Conservation (phyloP, 2,797 vertebrate genomes). For the Catostomus latipinnis region DNA sequence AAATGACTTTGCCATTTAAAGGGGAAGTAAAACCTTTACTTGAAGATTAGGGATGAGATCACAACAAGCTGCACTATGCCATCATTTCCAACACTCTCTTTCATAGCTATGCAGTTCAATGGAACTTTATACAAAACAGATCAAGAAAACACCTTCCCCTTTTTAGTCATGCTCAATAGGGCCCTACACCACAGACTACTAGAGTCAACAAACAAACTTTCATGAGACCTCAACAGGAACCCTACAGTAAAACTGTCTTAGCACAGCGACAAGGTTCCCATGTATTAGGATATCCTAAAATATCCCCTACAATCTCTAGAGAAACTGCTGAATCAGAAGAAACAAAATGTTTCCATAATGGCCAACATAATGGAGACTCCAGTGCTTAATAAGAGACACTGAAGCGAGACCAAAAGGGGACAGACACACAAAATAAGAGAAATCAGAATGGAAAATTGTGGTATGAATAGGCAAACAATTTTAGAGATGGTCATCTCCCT, state of each 20-base stretch:
- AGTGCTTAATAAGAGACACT: constrained; percentile 16
- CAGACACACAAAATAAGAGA: neutral
- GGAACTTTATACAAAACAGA: constrained; percentile 56
- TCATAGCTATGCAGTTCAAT: constrained; percentile 55
- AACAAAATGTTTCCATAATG: constrained; percentile 58
- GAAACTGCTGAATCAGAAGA: constrained; percentile 58
- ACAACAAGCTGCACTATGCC: constrained; percentile 57
- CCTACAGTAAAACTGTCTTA: neutral
- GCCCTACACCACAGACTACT: constrained; percentile 51
- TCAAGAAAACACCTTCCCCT: constrained; percentile 4
- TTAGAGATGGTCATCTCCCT: constrained; percentile 43
- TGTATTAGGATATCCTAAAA: constrained; percentile 19
- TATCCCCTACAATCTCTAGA: constrained; percentile 55
- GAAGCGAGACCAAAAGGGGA: neutral
- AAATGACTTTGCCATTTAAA: neutral
- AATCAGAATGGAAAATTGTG: neutral
- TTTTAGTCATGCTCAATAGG: constrained; percentile 33
- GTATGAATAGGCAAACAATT: constrained; percentile 28
- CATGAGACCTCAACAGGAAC: neutral
- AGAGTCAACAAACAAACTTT: constrained; percentile 69
- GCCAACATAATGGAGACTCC: constrained; percentile 12
- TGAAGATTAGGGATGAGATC: constrained; percentile 31
- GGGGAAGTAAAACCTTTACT: constrained; percentile 44
- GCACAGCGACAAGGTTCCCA: constrained; percentile 32
- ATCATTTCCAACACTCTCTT: constrained; percentile 39